Evolutionary conservation across 2,113 vertebrate genomes (phyloP), one percentile per base, ranked within the genome.

Genomic region (Ptilonorhynchus violaceus): DNA sequence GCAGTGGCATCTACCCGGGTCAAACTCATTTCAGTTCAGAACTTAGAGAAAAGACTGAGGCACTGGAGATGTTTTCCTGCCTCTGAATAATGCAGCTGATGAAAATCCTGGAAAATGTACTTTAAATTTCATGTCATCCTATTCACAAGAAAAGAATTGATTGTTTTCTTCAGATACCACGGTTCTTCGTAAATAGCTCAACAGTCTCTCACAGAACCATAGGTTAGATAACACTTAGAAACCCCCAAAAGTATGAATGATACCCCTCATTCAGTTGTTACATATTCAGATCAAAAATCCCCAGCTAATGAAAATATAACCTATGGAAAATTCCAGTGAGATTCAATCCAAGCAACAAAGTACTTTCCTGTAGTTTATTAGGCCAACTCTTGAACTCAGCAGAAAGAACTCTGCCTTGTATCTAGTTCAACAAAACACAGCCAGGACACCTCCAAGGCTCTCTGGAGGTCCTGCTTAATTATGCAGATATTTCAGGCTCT

Each of bases 401-500:
- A 94, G 81, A 81, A 89, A 82, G 66, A 78, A 14, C 37, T 75
- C 41, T 56, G 53, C 30, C 33, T 72, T 88, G 35, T 82, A 67
- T 64, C 66, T 88, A 85, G 87, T 72, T 95, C 93, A 87, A 89
- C 33, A 77, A 88, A 83, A 80, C 67, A 73, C 80, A 96, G 84
- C 23, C 73, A 70, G 68, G 74, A 63, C 35, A 63, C 55, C 83
- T 92, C 50, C 15, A 50, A 70, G 91, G 80, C 56, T 70, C 64
- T 84, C 75, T 84, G 42, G 92, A 96, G 63, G 89, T 80, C 56
- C 73, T 67, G 68, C 62, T 85, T 86, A 86, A 93, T 89, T 81
- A 95, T 75, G 85, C 52, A 92, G 88, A 10, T 59, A 49, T 84
- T 94, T 70, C 30, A 77, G 72, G 75, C 79, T 88, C 83, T 67